Evolutionary conservation across 2,797 vertebrate genomes (phyloP), one percentile per base, ranked within the genome.

Genomic region (Anableps anableps): DNA sequence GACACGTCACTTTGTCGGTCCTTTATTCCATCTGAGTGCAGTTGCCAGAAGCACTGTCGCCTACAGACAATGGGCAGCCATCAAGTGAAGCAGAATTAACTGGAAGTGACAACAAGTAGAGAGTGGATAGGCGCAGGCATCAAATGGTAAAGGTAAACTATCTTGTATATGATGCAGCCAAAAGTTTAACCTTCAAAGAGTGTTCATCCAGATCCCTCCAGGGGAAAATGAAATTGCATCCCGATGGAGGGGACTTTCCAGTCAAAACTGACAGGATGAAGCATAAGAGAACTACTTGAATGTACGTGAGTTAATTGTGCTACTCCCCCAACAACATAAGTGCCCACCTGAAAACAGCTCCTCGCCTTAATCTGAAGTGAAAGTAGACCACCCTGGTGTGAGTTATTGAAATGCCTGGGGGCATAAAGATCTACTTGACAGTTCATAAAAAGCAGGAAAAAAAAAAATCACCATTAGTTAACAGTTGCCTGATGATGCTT

Each of bases 71-170:
- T 16, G 80, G 73, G 72, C 78, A 55, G 55, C 55, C 73, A 36
- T 45, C 72, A 81, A 82, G 70, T 4, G 43, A 74, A 47, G 89
- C 87, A 75, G 76, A 81, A 85, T 73, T 92, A 91, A 94, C 75
- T 7, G 0, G 71, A 55, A 85, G 83, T 85, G 93, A 92, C 93
- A 91, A 84, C 73, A 71, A 75, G 45, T 83, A 70, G 84, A 75
- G 87, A 76, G 84, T 47, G 79, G 68, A 47, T 78, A 75, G 83
- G 19, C 79, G 29, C 75, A 81, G 62, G 48, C 84, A 76, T 92
- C 77, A 85, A 82, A 85, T 83, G 76, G 78, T 47, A 72, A 87
- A 90, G 91, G 89, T 91, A 90, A 91, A 84, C 79, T 64, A 38
- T 87, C 62, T 72, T 66, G 60, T 64, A 66, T 80, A 66, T 78